A percentile compares a stretch with the other conserved stretches of the same genome.
phyloP scores from a whole-genome alignment of 2,113 vertebrate genomes.

The Steatornis caripensis region DNA sequence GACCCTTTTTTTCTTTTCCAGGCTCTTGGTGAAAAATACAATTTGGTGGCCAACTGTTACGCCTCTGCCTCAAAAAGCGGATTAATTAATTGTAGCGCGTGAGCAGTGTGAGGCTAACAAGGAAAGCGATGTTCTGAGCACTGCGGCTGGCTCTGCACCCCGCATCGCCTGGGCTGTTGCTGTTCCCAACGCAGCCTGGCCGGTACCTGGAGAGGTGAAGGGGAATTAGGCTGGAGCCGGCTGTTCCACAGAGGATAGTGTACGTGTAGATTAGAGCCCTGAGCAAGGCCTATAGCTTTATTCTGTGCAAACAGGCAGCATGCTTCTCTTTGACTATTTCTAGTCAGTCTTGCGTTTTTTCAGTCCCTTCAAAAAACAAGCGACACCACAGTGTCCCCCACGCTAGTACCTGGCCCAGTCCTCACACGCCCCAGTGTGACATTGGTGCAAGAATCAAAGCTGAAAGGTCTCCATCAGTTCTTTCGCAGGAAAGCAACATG shows the following conservation, averaged over 20 bases:
- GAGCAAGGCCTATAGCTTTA: not conserved
- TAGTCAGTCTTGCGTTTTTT: not conserved
- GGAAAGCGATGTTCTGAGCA: not conserved
- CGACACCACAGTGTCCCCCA: not conserved
- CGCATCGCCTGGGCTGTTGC: not conserved
- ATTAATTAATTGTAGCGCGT: not conserved
- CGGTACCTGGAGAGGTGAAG: not conserved
- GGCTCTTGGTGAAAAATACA: not conserved
- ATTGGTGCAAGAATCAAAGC: not conserved
- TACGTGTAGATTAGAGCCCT: not conserved
- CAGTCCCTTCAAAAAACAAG: not conserved
- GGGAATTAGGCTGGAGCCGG: not conserved
- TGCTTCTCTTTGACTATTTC: not conserved
- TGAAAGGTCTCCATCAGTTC: not conserved
- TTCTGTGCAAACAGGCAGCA: not conserved
- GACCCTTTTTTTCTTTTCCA: not conserved
- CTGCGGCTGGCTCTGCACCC: not conserved
- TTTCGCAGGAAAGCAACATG: not conserved
- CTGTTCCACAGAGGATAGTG: fast-evolving
- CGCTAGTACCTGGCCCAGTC: not conserved
- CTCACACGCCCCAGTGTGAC: not conserved
- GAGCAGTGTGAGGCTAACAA: not conserved
- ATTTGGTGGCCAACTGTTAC: not conserved
- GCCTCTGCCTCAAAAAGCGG: not conserved
- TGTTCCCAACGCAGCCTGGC: not conserved